These are phyloP conservation scores for Hesperophylax magnus DNA, from an alignment of 1,140 invertebrate genomes.

Conservation along the genomic window DNA sequence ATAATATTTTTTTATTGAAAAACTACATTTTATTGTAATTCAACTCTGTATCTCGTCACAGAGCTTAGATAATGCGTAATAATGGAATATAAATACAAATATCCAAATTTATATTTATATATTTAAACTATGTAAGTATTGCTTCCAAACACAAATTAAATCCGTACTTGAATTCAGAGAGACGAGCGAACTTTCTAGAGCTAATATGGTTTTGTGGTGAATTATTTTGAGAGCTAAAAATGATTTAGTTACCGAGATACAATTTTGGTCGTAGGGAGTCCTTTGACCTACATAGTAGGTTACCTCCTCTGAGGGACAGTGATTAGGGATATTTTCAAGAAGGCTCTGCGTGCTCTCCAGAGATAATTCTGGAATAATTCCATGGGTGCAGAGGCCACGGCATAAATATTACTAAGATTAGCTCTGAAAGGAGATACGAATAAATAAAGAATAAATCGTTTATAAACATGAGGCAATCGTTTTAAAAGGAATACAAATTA, in stretches of 20 bases:
- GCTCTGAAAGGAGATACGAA: background rate
- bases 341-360: background rate
- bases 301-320: conserved; percentile 4
- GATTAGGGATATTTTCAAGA: conserved; percentile 20
- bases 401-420: conserved; percentile 21
- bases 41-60: too few relatives aligned
- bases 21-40: too few relatives aligned
- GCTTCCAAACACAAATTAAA: too few relatives aligned
- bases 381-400: background rate
- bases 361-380: too few relatives aligned
- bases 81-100: too few relatives aligned
- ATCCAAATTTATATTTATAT: too few relatives aligned
- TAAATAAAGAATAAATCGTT: background rate
- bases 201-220: background rate
- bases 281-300: conserved; percentile 3
- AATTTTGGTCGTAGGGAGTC: conserved; percentile 10
- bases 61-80: too few relatives aligned
- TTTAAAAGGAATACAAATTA: background rate
- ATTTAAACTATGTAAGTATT: too few relatives aligned
- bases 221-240: conserved; percentile 3
- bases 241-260: background rate
- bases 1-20: too few relatives aligned
- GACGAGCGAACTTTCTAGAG: background rate
- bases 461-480: background rate
- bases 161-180: too few relatives aligned